Base-by-base conservation (phyloP, 1,140 invertebrate species). In the Pseudomyrmex cubaensis region DNA sequence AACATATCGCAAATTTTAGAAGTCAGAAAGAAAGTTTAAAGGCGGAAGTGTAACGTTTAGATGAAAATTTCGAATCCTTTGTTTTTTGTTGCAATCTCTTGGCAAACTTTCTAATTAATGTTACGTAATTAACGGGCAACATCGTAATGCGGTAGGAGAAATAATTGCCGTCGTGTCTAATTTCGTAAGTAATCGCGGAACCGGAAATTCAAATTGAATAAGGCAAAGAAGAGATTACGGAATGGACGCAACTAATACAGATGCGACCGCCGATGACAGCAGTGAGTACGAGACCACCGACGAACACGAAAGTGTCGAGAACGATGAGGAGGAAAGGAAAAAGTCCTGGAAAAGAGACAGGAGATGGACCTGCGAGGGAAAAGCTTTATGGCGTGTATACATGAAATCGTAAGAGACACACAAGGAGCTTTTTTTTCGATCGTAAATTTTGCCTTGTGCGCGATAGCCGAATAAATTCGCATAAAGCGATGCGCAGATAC, bases 341-440 rank as follows among this genome's bases (percentile, higher is more conserved):
- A 64, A 35, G 35, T 56, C n/a, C 4, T 61, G 25, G 69, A 64
- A 72, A 67, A 48, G 2, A 25, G 25, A 25, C 3, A 25, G 83
- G 61, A 76, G 35, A 54, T 83, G 76, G 89, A 70, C 52, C 12
- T 83, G 83, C 74, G 84, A 89, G 0, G 85, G 85, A 1, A 52
- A 66, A 13, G 62, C 88, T 2, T 48, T 87, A 8, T 91, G 90
- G 91, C 82, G 77, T 7, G 48, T 85, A 35, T 91, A 86, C 15
- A 85, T 87, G 80, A 91, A 90, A 52, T 72, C 82, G 91, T 92
- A 86, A 90, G 85, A 46, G 17, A 70, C 13, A 4, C 13, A 2
- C 10, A 8, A 70, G n/a, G 12, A 0, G 63, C 15, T 25, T 76
- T 82, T 82, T 75, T 52, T 17, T 12, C 17, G 25, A 63, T 48